Evolutionary conservation across 2,113 vertebrate species (phyloP).

Genomic region (Coturnix japonica): DNA sequence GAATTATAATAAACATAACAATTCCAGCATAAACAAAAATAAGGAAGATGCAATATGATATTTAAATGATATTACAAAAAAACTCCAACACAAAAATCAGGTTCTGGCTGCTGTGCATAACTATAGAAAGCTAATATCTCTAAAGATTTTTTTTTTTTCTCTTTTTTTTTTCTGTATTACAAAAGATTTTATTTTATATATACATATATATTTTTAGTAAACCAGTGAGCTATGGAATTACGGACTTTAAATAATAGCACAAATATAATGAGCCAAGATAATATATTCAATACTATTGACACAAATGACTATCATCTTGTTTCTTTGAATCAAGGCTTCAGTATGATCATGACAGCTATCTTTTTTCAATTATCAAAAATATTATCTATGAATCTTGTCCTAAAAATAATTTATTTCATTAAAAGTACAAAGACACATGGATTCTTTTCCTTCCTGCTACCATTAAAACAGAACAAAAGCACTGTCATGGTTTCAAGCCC

Average conservation of each 20-base stretch:
- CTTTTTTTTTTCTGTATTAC: neutral
- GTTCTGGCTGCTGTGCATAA: neutral
- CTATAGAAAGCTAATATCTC: neutral
- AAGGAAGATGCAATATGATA: neutral
- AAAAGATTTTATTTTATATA: neutral
- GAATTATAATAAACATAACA: too few species aligned
- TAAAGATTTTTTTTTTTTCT: neutral
- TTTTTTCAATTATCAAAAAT: constrained; percentile 15
- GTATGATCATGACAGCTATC: neutral
- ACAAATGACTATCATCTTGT: neutral
- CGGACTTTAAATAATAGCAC: neutral
- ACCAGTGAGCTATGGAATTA: neutral
- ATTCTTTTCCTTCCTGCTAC: neutral
- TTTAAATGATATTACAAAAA: neutral
- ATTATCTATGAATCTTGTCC: neutral
- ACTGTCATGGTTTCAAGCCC: too few species aligned
- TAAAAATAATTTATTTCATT: neutral
- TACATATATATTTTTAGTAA: too few species aligned
- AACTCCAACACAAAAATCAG: neutral
- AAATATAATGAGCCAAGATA: neutral
- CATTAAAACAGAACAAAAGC: neutral
- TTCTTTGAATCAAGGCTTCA: neutral
- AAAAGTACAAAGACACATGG: neutral
- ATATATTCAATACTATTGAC: neutral
- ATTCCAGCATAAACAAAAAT: neutral